These are phyloP conservation scores for Zoanthus solanderi DNA, from an alignment of 92 coral and sea anemone species.

Conservation along the genomic window DNA sequence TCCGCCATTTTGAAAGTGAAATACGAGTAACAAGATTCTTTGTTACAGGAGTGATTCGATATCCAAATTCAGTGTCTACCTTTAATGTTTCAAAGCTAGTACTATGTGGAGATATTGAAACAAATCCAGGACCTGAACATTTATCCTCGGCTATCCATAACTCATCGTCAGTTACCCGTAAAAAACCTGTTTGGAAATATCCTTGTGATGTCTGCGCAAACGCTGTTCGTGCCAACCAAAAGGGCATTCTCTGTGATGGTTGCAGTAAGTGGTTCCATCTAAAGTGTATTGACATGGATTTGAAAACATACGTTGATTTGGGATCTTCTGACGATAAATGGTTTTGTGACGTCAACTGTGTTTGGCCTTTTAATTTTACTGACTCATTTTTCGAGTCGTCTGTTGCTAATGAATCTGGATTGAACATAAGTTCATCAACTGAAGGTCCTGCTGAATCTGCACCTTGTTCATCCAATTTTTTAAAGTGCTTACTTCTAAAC, in stretches of 20 bases:
- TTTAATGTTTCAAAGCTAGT: slow-evolving; percentile 44
- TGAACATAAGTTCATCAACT: not conserved
- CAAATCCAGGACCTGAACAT: slow-evolving; percentile 49
- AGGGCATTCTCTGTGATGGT: slow-evolving; percentile 49
- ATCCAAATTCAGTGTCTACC: slow-evolving; percentile 57
- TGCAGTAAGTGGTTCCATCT: slow-evolving; percentile 42
- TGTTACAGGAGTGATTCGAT: slow-evolving; percentile 51
- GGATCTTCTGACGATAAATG: slow-evolving; percentile 30
- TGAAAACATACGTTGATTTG: not conserved
- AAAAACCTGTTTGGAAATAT: slow-evolving; percentile 55
- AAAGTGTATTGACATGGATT: slow-evolving; percentile 39
- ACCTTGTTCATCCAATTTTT: slow-evolving; percentile 2
- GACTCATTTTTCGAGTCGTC: slow-evolving; percentile 42
- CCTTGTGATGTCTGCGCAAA: slow-evolving; percentile 51
- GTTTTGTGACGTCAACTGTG: slow-evolving; percentile 30
- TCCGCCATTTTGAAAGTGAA: slow-evolving; percentile 46
- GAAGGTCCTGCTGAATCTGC: not conserved
- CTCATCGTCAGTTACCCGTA: not conserved
- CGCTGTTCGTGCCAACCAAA: slow-evolving; percentile 40
- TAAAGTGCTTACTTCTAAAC: slow-evolving; percentile 35
- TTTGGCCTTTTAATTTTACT: slow-evolving; percentile 37
- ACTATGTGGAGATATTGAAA: slow-evolving; percentile 50
- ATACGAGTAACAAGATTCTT: slow-evolving; percentile 26
- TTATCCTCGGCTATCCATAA: not conserved
- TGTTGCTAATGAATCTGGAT: not conserved